Conservation (phyloP, 2,113 vertebrate genomes). For the Murina feae region DNA sequence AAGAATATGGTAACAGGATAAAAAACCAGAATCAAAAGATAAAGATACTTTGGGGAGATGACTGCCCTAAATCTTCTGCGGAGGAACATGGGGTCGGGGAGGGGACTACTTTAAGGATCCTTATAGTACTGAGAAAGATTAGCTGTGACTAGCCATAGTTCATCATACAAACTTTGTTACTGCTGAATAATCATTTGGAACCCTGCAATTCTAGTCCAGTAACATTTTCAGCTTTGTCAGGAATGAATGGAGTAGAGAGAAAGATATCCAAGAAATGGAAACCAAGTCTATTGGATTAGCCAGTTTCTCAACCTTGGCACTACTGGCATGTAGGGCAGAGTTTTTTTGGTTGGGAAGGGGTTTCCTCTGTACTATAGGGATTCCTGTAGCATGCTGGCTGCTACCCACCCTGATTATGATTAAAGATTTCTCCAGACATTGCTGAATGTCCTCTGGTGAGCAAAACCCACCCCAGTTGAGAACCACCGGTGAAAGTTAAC, state of each 20-base stretch:
- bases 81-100: too few species aligned
- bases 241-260: not conserved
- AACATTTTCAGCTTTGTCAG: not conserved
- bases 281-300: not conserved
- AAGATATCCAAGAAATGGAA: not conserved
- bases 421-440: not conserved
- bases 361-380: not conserved
- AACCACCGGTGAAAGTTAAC: not conserved
- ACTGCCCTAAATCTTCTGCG: not conserved
- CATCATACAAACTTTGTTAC: not conserved
- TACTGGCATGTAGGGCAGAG: not conserved
- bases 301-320: not conserved
- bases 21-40: not conserved
- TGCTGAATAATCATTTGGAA: not conserved
- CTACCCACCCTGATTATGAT: not conserved
- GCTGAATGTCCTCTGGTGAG: not conserved
- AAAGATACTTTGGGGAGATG: not conserved
- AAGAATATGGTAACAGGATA: not conserved
- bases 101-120: not conserved
- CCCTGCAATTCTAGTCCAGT: not conserved
- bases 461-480: not conserved
- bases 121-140: not conserved
- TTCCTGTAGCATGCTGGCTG: not conserved
- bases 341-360: not conserved
- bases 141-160: not conserved